These are phyloP conservation scores for Rhegmatorhina hoffmannsi DNA, from an alignment of 2,113 vertebrate species.

Conservation along the genomic window DNA sequence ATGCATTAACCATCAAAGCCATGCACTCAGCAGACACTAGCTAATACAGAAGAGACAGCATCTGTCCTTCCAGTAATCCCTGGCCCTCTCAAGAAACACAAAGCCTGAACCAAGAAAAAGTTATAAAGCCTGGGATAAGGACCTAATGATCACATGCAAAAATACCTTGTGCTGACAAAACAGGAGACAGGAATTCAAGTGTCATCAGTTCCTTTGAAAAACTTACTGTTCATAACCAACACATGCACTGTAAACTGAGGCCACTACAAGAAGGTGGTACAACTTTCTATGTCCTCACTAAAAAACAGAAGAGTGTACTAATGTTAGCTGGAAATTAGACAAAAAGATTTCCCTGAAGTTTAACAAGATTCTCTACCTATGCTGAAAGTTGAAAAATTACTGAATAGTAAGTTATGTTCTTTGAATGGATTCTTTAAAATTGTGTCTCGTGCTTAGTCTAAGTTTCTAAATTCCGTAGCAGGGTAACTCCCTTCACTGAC, in stretches of 20 bases:
- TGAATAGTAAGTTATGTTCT: not conserved
- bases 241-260: not conserved
- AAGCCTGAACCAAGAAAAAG: not conserved
- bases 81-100: not conserved
- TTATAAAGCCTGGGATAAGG: not conserved
- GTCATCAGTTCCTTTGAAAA: not conserved
- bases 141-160: not conserved
- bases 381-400: not conserved
- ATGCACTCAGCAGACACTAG: not conserved
- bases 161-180: not conserved
- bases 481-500: not conserved
- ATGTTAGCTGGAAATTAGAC: not conserved
- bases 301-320: fast-evolving
- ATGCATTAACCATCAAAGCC: not conserved
- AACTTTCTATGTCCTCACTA: not conserved
- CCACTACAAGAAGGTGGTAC: not conserved
- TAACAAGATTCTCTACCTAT: not conserved
- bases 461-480: not conserved
- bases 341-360: not conserved
- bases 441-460: not conserved
- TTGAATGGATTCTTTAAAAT: not conserved
- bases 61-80: not conserved
- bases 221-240: not conserved
- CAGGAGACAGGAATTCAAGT: not conserved
- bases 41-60: not conserved